phyloP scores from a whole-genome alignment of 2,888 invertebrate species.

The Drosophila antonietae region DNA sequence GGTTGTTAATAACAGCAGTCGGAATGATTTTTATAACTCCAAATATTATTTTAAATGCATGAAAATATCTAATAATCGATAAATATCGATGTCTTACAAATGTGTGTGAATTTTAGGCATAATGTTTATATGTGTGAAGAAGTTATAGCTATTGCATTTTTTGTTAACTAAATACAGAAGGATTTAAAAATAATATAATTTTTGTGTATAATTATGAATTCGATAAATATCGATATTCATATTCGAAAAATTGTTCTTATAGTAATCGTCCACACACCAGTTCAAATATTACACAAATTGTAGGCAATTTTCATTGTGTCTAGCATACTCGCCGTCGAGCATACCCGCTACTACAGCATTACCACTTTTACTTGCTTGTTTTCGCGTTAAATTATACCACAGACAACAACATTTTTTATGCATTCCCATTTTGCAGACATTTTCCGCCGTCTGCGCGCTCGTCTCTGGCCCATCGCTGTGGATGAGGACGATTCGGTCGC shows the following conservation, averaged over 20 bases:
- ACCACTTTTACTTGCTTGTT: slow-evolving; percentile 34
- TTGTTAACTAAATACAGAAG: neutral
- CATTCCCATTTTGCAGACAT: slow-evolving; percentile 70
- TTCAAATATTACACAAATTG: too few species aligned
- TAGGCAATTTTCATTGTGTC: neutral
- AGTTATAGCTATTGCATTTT: neutral
- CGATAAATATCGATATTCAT: slow-evolving; percentile 1
- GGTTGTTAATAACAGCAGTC: too few species aligned
- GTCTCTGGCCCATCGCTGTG: slow-evolving; percentile 69
- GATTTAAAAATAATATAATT: neutral
- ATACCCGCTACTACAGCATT: neutral
- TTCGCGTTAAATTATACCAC: slow-evolving; percentile 63
- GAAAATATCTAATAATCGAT: neutral
- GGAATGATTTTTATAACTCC: too few species aligned
- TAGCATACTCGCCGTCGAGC: neutral
- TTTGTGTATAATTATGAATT: neutral
- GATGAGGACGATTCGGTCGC: slow-evolving; percentile 39
- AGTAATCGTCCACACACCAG: neutral
- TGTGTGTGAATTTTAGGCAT: neutral
- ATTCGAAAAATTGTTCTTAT: neutral
- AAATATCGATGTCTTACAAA: neutral
- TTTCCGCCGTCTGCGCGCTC: slow-evolving; percentile 81
- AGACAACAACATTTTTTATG: slow-evolving; percentile 47
- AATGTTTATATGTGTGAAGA: neutral
- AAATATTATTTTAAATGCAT: neutral